Percentiles rank a stretch among this genome's conserved stretches.
phyloP scores from a whole-genome alignment of 2,113 vertebrate genomes.

The Picathartes gymnocephalus region DNA sequence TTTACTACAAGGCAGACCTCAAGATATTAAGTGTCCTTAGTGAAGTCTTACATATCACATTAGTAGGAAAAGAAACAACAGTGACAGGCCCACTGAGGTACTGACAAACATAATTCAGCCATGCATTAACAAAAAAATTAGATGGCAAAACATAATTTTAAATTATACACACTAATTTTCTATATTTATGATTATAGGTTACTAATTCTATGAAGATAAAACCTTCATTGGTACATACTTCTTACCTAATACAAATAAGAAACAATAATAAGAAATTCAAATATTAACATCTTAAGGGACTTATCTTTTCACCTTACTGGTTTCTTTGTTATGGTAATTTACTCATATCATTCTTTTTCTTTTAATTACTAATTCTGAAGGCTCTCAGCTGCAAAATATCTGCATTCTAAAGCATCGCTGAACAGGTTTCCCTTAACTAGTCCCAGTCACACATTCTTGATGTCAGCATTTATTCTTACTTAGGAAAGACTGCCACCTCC shows the following conservation, averaged over 20 bases:
- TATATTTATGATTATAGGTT: neutral
- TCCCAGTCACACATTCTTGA: neutral
- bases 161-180: neutral
- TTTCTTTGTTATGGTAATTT: neutral
- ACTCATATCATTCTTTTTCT: neutral
- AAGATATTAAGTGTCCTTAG: neutral
- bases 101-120: neutral
- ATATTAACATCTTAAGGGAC: neutral
- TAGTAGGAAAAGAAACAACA: neutral
- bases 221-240: neutral
- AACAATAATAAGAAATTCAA: neutral
- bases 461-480: neutral
- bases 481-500: neutral
- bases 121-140: neutral
- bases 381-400: neutral
- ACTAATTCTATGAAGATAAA: neutral
- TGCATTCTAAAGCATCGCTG: neutral
- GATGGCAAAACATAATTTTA: neutral
- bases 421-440: neutral
- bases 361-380: neutral
- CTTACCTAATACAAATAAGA: neutral
- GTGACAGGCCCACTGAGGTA: neutral
- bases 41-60: neutral
- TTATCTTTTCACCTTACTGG: neutral
- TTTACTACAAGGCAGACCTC: neutral